Base-by-base conservation (phyloP, 2,888 invertebrate genomes). In the Miltochrista miniata region DNA sequence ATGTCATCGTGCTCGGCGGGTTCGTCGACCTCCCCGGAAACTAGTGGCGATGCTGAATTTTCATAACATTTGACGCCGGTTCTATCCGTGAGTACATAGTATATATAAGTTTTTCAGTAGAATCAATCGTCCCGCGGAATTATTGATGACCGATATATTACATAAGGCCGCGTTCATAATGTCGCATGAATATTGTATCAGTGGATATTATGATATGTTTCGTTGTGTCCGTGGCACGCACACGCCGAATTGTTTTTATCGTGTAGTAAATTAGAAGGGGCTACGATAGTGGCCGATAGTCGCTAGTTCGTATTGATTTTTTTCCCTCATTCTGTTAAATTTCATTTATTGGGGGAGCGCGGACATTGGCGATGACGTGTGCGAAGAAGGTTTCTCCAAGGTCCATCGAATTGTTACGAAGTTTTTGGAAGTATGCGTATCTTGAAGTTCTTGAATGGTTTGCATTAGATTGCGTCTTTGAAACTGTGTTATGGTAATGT, bases 241-340 rank as follows among this genome's bases (percentile, higher is more conserved):
- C 43, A 37, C 35, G 51, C 24, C 45, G 68, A 70, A 84, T 88
- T 87, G 89, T 89, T 90, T 88, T 89, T 88, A 90, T 90, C 87
- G 85, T 68, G 76, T 77, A 86, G 84, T 89, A 88, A 90, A 89
- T 90, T 88, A 89, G 80, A 80, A 78, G 84, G 84, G 83, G 79
- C 55, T 56, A 64, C 84, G 88, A 87, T 90, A 89, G 85, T 88
- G 82, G 79, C 78, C 84, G 87, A 85, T 87, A 82, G 76, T 79
- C 72, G 77, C 75, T 81, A 84, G 82, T 76, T 70, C 45, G 85
- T 90, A 90, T 91, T 89, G 90, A 90, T 91, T 91, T 90, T 87
- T 90, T 91, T 90, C 90, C 90, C 87, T 90, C 90, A 90, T 90
- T 89, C 90, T 85, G 91, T 89, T 87, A 90, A 91, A 91, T 90